Evolutionary conservation across 2,888 invertebrate species (phyloP), one percentile per base, ranked within the genome.

Genomic region (Folsomia manolachei): DNA sequence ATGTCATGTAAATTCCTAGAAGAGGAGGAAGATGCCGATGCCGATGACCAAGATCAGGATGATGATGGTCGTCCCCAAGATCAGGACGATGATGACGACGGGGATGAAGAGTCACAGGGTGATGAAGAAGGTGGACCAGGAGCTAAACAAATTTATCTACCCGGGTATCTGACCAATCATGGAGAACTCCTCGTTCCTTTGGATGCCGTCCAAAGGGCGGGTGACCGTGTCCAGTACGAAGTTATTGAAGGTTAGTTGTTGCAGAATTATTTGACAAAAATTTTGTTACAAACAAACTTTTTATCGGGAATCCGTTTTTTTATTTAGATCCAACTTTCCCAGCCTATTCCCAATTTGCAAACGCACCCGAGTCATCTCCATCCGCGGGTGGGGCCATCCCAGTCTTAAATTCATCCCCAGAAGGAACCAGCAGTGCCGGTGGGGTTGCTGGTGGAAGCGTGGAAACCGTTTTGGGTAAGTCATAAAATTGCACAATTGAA

Each of bases 81-180:
- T n/a, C 66, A 39, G 14, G 39, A 39, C 14, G 7, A 39, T 4
- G 71, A 75, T 24, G 71, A 63, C 21, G 69, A 60, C 19, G 25
- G 11, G 18, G 64, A 71, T 11, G 68, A 69, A 19, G 67, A 51
- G 23, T 63, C 52, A 1, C 63, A 67, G 19, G 71, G 73, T 27
- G 75, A 72, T 56, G 75, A 75, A 23, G 78, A 78, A 68, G 74
- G 76, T 39, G 64, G 53, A 24, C 71, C 75, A 52, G n/a, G 51
- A 21, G 27, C 56, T 4, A 56, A 56, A 56, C 18, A 18, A 19
- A 56, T 56, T 56, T 56, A 19, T n/a, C 56, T 56, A 4, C 56
- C 56, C n/a, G 56, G 56, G 7, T 56, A 56, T n/a, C 18, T 56
- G 19, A 56, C 56, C 7, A 7, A 7, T 19, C 56, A 56, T 19